These are phyloP conservation scores for Paracanthobrama guichenoti DNA, from an alignment of 2,113 vertebrate genomes.

Conservation along the genomic window DNA sequence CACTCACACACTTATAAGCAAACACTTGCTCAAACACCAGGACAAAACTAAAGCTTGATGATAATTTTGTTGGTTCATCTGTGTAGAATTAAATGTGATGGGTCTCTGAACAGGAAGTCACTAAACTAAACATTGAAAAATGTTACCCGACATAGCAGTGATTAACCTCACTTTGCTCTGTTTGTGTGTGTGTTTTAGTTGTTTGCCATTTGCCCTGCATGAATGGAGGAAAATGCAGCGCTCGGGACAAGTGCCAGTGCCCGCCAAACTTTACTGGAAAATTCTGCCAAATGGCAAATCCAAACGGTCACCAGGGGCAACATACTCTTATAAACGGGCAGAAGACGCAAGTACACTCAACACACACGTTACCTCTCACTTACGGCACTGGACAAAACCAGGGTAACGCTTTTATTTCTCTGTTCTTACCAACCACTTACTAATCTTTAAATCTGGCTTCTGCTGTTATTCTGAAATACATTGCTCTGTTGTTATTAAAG, in stretches of 20 bases:
- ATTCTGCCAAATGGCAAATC: constrained; percentile 91
- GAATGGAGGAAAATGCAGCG: constrained; percentile 94
- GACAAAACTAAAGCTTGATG: constrained; percentile 9
- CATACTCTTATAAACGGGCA: constrained; percentile 67
- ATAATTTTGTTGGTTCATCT: background rate
- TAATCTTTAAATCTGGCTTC: background rate
- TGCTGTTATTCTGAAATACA: background rate
- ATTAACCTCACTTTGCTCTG: constrained; percentile 8
- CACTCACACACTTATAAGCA: constrained; percentile 16
- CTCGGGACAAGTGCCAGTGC: constrained; percentile 95
- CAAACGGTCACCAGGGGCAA: constrained; percentile 74
- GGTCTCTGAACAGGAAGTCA: background rate
- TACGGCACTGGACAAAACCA: constrained; percentile 88
- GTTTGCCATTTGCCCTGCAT: constrained; percentile 98
- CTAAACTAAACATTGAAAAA: background rate
- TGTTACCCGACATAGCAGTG: constrained; percentile 1
- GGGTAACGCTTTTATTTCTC: constrained; percentile 74
- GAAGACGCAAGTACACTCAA: constrained; percentile 88
- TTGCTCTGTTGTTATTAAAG: background rate
- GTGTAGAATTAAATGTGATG: constrained; percentile 18
- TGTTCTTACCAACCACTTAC: background rate
- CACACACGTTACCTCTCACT: constrained; percentile 92
- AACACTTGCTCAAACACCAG: background rate
- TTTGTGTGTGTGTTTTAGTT: constrained; percentile 73
- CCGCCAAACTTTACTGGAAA: constrained; percentile 95